Evolutionary conservation across 1,140 invertebrate species (phyloP).

Genomic region (Drosophila teissieri): DNA sequence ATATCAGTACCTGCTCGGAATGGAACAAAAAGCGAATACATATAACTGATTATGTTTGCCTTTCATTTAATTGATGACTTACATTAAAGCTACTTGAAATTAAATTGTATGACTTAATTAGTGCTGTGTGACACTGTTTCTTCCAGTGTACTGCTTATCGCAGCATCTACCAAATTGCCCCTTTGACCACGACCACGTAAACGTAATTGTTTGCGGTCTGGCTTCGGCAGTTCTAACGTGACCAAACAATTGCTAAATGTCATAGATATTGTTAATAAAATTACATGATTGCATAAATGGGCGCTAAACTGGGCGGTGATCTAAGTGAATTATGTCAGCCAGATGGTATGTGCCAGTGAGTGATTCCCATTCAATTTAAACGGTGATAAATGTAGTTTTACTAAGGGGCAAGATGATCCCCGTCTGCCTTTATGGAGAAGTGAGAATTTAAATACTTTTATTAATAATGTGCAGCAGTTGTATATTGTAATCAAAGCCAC

Average conservation of each 20-base stretch:
- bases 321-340: conserved; percentile 68
- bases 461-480: too few species aligned
- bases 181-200: conserved; percentile 60
- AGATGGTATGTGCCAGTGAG: conserved; percentile 46
- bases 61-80: neutral
- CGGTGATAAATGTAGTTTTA: conserved; percentile 16
- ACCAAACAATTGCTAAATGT: conserved; percentile 65
- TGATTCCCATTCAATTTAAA: conserved; percentile 40
- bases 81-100: neutral
- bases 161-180: conserved; percentile 59
- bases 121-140: neutral
- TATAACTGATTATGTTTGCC: too few species aligned
- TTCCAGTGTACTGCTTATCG: conserved; percentile 31
- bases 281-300: conserved; percentile 59
- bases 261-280: conserved; percentile 59
- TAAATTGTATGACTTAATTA: too few species aligned
- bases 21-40: too few species aligned
- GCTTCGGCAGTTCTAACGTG: conserved; percentile 58
- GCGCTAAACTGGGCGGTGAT: conserved; percentile 61
- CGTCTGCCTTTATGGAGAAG: too few species aligned
- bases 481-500: too few species aligned
- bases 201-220: conserved; percentile 57
- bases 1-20: too few species aligned
- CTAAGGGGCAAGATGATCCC: neutral
- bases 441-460: too few species aligned